Evolutionary conservation across 2,797 vertebrate species (phyloP).

Genomic region (Macroramphosus scolopax): DNA sequence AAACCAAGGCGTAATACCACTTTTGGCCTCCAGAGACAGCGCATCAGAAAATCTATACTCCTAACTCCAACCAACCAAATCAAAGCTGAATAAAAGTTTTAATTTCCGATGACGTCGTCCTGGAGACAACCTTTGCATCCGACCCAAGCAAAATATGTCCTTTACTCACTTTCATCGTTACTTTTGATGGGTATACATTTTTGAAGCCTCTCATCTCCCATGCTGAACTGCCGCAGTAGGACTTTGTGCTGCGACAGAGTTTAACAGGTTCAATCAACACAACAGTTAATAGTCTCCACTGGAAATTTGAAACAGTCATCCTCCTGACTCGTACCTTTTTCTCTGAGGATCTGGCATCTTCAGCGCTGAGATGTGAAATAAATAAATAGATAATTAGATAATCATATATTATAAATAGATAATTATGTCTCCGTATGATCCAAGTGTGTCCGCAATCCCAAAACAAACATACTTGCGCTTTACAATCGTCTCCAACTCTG

Average conservation of each 20-base stretch:
- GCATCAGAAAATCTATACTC: too few species aligned
- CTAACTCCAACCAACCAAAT: too few species aligned
- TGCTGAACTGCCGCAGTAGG: slow-evolving; percentile 91
- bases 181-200: slow-evolving; percentile 90
- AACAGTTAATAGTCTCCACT: not conserved
- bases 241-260: slow-evolving; percentile 87
- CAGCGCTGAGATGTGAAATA: slow-evolving; percentile 74
- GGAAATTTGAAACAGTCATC: not conserved
- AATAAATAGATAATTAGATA: not conserved
- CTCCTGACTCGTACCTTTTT: slow-evolving; percentile 83
- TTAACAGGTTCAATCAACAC: slow-evolving; percentile 1
- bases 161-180: slow-evolving; percentile 88
- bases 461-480: slow-evolving; percentile 85
- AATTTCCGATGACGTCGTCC: too few species aligned
- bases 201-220: slow-evolving; percentile 88
- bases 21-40: too few species aligned
- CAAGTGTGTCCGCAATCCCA: too few species aligned
- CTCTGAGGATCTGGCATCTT: slow-evolving; percentile 85
- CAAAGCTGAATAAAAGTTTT: too few species aligned
- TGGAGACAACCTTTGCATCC: too few species aligned
- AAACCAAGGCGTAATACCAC: too few species aligned
- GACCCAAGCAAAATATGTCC: not conserved
- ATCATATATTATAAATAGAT: not conserved
- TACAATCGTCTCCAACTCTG: slow-evolving; percentile 86
- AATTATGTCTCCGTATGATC: not conserved